A percentile compares a stretch with the other conserved stretches of the same genome.
These are phyloP conservation scores for Mesocentrotus franciscanus DNA, from an alignment of 53 echinoderm and acorn worm genomes.

Conservation along the genomic window DNA sequence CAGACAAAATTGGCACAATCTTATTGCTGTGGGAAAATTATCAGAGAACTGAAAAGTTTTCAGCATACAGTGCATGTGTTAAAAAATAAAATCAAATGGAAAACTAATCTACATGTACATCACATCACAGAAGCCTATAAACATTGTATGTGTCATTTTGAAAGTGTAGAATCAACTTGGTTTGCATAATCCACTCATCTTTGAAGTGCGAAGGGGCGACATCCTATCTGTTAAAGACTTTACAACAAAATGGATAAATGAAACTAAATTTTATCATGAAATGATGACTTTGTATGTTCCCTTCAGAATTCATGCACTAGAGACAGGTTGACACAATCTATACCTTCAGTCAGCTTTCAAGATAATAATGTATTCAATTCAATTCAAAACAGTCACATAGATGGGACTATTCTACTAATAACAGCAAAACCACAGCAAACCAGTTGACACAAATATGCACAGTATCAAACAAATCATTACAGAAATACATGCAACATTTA, in stretches of 20 bases:
- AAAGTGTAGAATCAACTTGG: too few species aligned
- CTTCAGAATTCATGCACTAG: too few species aligned
- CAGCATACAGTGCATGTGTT: not conserved
- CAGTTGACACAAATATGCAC: not conserved
- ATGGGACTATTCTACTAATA: not conserved
- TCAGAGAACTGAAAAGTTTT: not conserved
- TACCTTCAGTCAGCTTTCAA: too few species aligned
- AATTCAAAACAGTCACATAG: not conserved
- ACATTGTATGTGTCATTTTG: too few species aligned
- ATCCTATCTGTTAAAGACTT: too few species aligned
- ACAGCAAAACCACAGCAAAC: not conserved
- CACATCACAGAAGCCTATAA: not conserved
- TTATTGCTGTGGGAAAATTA: not conserved
- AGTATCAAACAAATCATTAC: conserved; percentile 1
- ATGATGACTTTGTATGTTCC: too few species aligned
- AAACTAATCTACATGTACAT: not conserved
- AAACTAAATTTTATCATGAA: too few species aligned
- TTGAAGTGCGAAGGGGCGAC: too few species aligned
- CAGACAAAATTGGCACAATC: not conserved
- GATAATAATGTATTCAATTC: not conserved
- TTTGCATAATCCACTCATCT: too few species aligned
- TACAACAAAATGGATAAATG: too few species aligned
- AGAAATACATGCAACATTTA: not conserved
- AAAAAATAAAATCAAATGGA: not conserved
- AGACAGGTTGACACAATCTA: too few species aligned